These are phyloP conservation scores for Cyphomyrus discorhynchus DNA, from an alignment of 2,113 vertebrate genomes.

Conservation along the genomic window DNA sequence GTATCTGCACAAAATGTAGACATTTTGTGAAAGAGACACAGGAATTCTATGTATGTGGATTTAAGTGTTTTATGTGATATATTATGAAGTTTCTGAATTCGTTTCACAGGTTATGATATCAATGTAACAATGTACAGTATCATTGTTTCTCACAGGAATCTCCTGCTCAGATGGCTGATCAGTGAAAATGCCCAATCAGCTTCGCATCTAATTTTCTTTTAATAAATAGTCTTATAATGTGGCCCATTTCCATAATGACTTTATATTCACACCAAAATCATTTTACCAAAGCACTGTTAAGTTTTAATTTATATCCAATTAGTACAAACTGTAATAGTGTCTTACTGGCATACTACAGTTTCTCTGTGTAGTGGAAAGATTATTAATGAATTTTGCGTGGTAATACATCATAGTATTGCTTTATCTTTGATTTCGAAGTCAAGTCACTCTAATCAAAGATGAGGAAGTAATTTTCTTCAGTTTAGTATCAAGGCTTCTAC, in stretches of 20 bases:
- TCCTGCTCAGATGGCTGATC: constrained; percentile 12
- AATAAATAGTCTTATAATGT: constrained; percentile 13
- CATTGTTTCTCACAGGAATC: constrained; percentile 9
- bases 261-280: neutral
- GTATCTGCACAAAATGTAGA: neutral
- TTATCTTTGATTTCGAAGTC: constrained; percentile 55
- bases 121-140: neutral
- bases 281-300: constrained; percentile 19
- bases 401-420: neutral
- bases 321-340: constrained; percentile 1
- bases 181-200: constrained; percentile 14
- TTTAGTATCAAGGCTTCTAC: constrained; percentile 1
- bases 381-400: constrained; percentile 50
- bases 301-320: constrained; percentile 14
- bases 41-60: neutral
- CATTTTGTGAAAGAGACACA: neutral
- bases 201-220: constrained; percentile 15
- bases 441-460: constrained; percentile 57
- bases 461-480: constrained; percentile 53
- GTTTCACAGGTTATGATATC: neutral
- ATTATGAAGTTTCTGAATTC: neutral
- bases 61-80: neutral
- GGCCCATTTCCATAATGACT: constrained; percentile 15
- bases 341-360: neutral
- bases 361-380: constrained; percentile 38